These are phyloP conservation scores for Ypsolopha scabrella DNA, from an alignment of 2,888 invertebrate species.

Conservation along the genomic window DNA sequence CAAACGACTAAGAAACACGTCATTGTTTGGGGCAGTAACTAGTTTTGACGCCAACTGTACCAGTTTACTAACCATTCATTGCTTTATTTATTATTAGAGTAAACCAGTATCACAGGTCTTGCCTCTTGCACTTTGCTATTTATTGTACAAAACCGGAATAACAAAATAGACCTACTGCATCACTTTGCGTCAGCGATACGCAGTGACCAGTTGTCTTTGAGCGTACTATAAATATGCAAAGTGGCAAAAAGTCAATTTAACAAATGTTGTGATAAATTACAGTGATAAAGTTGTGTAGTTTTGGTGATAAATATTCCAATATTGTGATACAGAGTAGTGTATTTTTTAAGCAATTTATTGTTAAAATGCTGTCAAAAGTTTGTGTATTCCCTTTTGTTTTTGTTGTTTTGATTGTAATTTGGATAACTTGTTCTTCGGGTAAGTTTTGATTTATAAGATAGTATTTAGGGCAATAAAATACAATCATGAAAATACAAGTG, in stretches of 20 bases:
- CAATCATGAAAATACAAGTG: too few relatives aligned
- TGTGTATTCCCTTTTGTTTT: background rate
- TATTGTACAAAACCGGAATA: background rate
- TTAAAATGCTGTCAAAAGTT: background rate
- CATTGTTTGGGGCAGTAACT: background rate
- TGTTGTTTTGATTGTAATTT: constrained; percentile 4
- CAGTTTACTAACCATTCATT: background rate
- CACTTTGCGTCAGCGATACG: background rate
- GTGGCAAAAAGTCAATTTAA: too few relatives aligned
- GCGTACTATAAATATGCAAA: background rate
- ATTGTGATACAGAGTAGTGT: too few relatives aligned
- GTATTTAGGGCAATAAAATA: too few relatives aligned
- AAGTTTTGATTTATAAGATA: background rate
- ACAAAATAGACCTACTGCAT: background rate
- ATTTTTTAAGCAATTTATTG: background rate
- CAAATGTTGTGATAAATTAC: too few relatives aligned
- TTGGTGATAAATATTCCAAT: too few relatives aligned
- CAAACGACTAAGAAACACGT: background rate
- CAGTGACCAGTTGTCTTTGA: background rate
- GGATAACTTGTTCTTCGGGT: constrained; percentile 9
- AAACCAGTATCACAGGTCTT: background rate
- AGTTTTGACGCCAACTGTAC: background rate
- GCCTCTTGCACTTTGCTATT: background rate
- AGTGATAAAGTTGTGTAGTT: too few relatives aligned
- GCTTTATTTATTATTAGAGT: background rate